Conservation (phyloP, 2,797 vertebrate species). For the Meriones psammophilus region DNA sequence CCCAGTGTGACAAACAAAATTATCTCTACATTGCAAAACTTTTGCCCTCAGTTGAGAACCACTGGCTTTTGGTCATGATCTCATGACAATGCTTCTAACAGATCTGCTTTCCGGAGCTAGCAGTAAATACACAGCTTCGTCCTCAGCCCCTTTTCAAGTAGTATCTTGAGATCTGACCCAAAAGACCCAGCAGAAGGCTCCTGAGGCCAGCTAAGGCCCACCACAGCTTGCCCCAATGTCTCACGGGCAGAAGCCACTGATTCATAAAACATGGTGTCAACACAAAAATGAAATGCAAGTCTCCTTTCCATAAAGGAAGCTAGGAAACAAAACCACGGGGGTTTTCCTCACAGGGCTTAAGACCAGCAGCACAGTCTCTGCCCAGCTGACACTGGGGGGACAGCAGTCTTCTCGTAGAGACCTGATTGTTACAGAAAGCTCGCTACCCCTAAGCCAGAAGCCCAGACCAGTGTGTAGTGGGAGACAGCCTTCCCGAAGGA, state of each 20-base stretch:
- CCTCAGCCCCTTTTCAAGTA: not conserved
- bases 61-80: not conserved
- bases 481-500: not conserved
- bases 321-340: not conserved
- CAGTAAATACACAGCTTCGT: no score
- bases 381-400: not conserved
- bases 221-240: not conserved
- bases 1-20: not conserved
- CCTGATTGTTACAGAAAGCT: not conserved
- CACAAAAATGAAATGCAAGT: slow-evolving; percentile 16
- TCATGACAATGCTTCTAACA: not conserved
- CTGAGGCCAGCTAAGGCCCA: not conserved
- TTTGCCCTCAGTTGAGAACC: not conserved
- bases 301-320: slow-evolving; percentile 18
- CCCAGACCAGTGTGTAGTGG: no score
- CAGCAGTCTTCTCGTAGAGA: not conserved
- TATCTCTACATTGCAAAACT: not conserved
- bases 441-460: not conserved
- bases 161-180: not conserved
- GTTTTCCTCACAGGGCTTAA: not conserved
- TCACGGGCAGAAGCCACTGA: not conserved
- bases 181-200: not conserved
- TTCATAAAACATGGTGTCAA: slow-evolving; percentile 11
- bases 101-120: not conserved
- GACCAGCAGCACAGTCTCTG: not conserved